Percentiles rank a stretch among this genome's conserved stretches.
phyloP scores from a whole-genome alignment of 1,140 invertebrate species.

The Parapsyche elsis region DNA sequence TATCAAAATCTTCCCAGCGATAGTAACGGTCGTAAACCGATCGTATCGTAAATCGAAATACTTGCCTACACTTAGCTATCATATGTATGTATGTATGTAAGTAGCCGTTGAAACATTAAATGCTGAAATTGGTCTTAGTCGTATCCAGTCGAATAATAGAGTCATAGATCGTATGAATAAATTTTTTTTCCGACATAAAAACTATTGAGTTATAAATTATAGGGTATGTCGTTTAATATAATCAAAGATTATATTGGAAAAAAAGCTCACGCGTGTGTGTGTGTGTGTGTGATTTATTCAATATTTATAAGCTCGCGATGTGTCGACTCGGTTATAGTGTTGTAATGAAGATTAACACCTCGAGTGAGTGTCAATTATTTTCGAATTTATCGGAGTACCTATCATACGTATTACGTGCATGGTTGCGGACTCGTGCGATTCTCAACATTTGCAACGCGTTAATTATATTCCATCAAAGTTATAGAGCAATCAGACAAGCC shows the following conservation, averaged over 20 bases:
- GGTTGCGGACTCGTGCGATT: not conserved
- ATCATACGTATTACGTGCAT: not conserved
- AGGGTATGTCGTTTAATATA: too few species aligned
- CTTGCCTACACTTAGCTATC: too few species aligned
- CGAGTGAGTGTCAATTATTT: conserved; percentile 41
- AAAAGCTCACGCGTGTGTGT: not conserved
- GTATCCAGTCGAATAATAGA: too few species aligned
- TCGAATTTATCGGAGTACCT: conserved; percentile 36
- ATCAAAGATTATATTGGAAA: too few species aligned
- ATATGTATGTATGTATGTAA: too few species aligned
- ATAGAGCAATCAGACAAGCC: too few species aligned
- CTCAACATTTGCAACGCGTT: not conserved
- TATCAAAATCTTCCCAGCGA: too few species aligned
- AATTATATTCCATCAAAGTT: too few species aligned
- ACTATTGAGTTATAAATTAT: not conserved
- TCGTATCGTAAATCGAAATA: too few species aligned
- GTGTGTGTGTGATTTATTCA: conserved; percentile 1
- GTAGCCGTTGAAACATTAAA: too few species aligned
- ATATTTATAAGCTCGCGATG: conserved; percentile 26
- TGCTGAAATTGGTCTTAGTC: too few species aligned
- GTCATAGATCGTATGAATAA: not conserved
- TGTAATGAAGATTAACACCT: conserved; percentile 46
- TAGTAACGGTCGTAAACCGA: too few species aligned
- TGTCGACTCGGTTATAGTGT: not conserved
- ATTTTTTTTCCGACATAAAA: not conserved